These are phyloP conservation scores for Aphodius granarius DNA, from an alignment of 2,888 invertebrate genomes.

Conservation along the genomic window DNA sequence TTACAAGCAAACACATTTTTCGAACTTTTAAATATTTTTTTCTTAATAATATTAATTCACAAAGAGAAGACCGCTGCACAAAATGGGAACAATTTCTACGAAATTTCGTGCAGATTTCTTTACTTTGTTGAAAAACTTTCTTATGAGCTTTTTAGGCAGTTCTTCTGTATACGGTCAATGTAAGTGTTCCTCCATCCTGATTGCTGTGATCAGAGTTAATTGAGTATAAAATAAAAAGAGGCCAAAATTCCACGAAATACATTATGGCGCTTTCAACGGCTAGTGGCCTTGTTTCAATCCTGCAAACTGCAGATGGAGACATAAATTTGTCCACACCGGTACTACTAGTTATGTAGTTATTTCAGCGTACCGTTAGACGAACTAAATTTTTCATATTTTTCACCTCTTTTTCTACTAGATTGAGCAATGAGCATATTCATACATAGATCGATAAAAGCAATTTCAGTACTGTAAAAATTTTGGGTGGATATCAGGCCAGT, in stretches of 20 bases:
- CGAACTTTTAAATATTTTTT: no score
- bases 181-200: no score
- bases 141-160: no score
- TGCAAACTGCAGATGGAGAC: background rate
- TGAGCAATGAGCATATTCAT: background rate
- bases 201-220: background rate
- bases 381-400: background rate
- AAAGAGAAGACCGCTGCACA: no score
- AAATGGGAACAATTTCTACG: no score
- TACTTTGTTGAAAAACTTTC: no score
- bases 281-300: background rate
- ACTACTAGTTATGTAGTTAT: background rate
- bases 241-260: background rate
- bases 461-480: no score
- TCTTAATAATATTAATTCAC: no score
- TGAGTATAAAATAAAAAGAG: background rate
- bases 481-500: no score
- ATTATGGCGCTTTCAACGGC: background rate
- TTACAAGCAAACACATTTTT: background rate
- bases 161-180: no score
- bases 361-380: background rate
- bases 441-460: background rate
- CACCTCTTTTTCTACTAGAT: background rate
- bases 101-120: no score
- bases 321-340: background rate